Base-by-base conservation (phyloP, 2,113 vertebrate species). In the Festucalex cinctus region DNA sequence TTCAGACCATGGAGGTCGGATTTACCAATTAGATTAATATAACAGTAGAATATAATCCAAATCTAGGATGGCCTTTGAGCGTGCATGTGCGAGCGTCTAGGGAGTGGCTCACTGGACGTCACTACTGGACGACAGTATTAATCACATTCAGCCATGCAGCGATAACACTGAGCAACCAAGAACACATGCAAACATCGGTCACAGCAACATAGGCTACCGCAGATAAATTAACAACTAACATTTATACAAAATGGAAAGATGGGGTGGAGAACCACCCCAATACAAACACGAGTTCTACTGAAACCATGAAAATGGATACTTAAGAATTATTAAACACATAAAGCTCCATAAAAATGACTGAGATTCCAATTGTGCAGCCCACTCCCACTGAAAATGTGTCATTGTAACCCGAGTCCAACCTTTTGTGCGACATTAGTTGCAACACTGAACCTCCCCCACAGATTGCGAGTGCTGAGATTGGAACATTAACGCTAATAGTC, bases 121-220 rank as follows among this genome's bases (percentile, higher is more conserved):
- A 78, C 73, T 46, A 49, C 48, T 77, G 72, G 73, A 81, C 64
- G 73, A 68, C 70, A 65, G 61, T 64, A 78, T 87, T 80, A 84
- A 87, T 86, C 84, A 87, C 79, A 77, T 83, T 73, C 37, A 83
- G 68, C 65, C 43, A 68, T n/a, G 46, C 75, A 65, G 72, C 82
- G 62, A 44, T 69, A 49, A 64, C 54, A 68, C 75, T 22, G 43
- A 49, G 49, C 44, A 58, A 78, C 67, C 63, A 64, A 69, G 10
- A 44, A 46, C 57, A 41, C 65, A 72, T 70, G 69, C 70, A 64
- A 13, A 32, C 66, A 73, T 54, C 66, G 44, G 70, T 76, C 72
- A 81, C 59, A 69, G 22, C 70, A 66, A 46, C 5, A 9, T 12
- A 53, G n/a, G n/a, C n/a, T 4, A 32, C 12, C 68, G 73, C 76